A percentile compares a stretch with the other conserved stretches of the same genome.
These are phyloP conservation scores for Synchiropus splendidus DNA, from an alignment of 2,113 vertebrate species.

Conservation along the genomic window DNA sequence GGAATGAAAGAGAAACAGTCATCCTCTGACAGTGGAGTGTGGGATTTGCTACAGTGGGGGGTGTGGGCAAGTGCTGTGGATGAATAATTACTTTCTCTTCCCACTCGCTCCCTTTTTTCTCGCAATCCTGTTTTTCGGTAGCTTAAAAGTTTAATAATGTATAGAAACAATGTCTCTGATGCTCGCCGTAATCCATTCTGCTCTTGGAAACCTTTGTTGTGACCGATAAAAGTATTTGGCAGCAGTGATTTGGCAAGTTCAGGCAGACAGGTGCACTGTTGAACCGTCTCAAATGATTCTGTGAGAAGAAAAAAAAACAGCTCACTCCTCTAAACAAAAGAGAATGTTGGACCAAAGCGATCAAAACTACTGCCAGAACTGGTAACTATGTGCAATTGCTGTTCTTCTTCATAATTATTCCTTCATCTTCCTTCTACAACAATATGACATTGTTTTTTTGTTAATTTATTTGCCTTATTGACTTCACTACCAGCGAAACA, in stretches of 20 bases:
- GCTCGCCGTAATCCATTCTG: constrained; percentile 50
- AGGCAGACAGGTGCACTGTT: not conserved
- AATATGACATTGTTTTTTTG: too few relatives aligned
- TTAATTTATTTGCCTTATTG: too few relatives aligned
- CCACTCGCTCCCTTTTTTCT: constrained; percentile 31
- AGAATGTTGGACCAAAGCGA: too few relatives aligned
- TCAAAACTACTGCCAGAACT: too few relatives aligned
- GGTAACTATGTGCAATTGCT: too few relatives aligned
- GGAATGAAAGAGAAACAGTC: constrained; percentile 15
- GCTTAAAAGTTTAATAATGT: constrained; percentile 69
- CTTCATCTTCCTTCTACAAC: too few relatives aligned
- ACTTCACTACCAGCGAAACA: too few relatives aligned
- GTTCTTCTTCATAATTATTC: too few relatives aligned
- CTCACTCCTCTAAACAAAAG: too few relatives aligned
- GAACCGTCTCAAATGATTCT: not conserved
- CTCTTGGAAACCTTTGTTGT: constrained; percentile 42
- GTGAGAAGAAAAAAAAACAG: too few relatives aligned
- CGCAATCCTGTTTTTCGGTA: constrained; percentile 65
- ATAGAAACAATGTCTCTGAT: constrained; percentile 58
- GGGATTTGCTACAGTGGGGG: constrained; percentile 24
- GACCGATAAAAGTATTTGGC: constrained; percentile 41
- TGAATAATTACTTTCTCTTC: constrained; percentile 58
- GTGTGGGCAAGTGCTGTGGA: constrained; percentile 28
- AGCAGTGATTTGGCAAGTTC: constrained; percentile 25
- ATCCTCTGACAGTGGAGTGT: constrained; percentile 26